phyloP scores from a whole-genome alignment of 2,888 invertebrate genomes.

The Zygothrica quintamaculata region DNA sequence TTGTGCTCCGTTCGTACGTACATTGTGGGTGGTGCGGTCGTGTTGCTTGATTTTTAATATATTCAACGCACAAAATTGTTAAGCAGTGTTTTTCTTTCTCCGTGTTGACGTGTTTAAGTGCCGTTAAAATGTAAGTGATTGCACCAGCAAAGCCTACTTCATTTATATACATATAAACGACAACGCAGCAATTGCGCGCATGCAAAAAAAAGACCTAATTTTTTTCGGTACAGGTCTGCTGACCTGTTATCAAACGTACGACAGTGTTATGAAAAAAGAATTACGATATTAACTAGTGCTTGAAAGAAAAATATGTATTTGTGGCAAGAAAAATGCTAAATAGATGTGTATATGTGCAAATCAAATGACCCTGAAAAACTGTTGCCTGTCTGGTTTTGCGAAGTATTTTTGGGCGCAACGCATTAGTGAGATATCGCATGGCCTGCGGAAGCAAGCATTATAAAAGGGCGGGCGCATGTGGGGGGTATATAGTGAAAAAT shows the following conservation, averaged over 20 bases:
- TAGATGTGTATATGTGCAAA: constrained; percentile 48
- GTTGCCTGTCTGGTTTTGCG: constrained; percentile 37
- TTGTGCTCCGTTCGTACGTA: constrained; percentile 64
- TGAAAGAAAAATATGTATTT: constrained; percentile 14
- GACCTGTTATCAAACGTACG: constrained; percentile 57
- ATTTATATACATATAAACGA: constrained; percentile 16
- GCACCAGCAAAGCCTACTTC: constrained; percentile 1
- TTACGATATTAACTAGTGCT: constrained; percentile 13
- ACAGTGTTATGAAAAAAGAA: constrained; percentile 7
- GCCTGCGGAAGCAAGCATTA: neutral
- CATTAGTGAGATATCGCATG: neutral
- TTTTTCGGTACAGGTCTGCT: constrained; percentile 43
- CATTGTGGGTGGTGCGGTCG: constrained; percentile 74
- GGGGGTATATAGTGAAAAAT: constrained; percentile 44
- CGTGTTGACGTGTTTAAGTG: constrained; percentile 44
- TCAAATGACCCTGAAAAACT: constrained; percentile 59
- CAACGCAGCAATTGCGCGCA: constrained; percentile 52
- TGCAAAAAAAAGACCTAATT: constrained; percentile 23
- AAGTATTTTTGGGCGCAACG: neutral
- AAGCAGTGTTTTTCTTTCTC: constrained; percentile 33
- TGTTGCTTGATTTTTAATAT: constrained; percentile 76
- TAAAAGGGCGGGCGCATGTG: constrained; percentile 2
- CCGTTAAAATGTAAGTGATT: constrained; percentile 54
- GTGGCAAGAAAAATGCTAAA: constrained; percentile 13
- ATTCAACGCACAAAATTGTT: constrained; percentile 49